Evolutionary conservation across 2,113 vertebrate genomes (phyloP).

Genomic region (Centrocercus urophasianus): DNA sequence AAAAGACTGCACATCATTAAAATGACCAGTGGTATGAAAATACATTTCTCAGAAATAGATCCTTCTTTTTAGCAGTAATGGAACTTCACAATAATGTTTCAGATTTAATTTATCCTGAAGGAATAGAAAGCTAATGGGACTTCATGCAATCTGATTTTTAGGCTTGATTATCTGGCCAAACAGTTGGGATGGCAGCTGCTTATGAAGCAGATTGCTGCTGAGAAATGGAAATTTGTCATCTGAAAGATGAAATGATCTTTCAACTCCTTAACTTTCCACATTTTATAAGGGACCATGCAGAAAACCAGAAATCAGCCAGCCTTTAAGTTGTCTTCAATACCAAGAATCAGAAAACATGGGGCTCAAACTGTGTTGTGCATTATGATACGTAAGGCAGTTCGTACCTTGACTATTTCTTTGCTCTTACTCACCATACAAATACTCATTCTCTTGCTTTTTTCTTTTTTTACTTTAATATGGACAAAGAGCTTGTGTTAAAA

Average conservation of each 20-base stretch:
- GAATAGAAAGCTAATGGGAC: background rate
- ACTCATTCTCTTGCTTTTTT: background rate
- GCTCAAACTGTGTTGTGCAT: background rate
- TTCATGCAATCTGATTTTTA: background rate
- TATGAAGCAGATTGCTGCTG: background rate
- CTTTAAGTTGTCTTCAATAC: background rate
- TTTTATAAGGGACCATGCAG: background rate
- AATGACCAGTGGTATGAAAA: background rate
- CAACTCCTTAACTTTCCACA: background rate
- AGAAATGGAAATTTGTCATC: background rate
- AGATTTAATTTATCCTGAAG: background rate
- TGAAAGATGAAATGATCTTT: background rate
- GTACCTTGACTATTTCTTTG: background rate
- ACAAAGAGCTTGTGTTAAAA: background rate
- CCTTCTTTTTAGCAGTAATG: background rate
- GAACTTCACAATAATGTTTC: background rate
- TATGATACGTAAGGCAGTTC: background rate
- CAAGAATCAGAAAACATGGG: background rate
- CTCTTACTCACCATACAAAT: background rate
- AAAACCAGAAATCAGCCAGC: background rate
- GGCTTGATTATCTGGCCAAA: slow-evolving; percentile 1
- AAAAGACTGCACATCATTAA: background rate
- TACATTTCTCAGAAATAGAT: background rate
- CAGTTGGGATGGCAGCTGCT: background rate
- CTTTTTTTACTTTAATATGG: background rate